Evolutionary conservation across 2,113 vertebrate species (phyloP).

Genomic region (Aix galericulata): DNA sequence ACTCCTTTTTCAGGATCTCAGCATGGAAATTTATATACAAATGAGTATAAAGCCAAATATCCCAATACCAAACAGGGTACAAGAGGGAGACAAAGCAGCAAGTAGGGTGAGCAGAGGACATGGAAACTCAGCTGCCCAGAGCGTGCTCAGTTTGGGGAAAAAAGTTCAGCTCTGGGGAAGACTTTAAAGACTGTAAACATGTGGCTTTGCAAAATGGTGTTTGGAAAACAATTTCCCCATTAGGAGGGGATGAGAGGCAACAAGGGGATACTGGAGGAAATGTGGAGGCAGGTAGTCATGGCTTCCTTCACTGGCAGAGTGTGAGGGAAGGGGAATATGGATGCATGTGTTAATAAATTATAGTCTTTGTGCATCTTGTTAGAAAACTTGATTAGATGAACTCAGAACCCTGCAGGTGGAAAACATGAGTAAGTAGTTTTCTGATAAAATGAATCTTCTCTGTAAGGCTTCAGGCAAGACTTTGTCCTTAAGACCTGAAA

Average conservation of each 20-base stretch:
- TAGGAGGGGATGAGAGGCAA: background rate
- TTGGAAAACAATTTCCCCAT: background rate
- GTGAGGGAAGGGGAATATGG: background rate
- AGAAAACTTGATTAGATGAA: background rate
- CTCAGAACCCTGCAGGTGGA: background rate
- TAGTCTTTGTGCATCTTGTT: background rate
- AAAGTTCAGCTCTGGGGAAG: background rate
- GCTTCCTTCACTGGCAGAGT: background rate
- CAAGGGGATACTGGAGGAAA: background rate
- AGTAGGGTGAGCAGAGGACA: background rate
- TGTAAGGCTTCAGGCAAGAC: background rate
- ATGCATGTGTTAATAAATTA: background rate
- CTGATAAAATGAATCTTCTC: background rate
- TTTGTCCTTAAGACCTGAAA: background rate
- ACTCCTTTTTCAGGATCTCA: background rate
- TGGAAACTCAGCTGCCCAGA: background rate
- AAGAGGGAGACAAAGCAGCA: background rate
- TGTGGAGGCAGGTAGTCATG: background rate
- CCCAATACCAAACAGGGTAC: background rate
- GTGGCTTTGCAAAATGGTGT: background rate
- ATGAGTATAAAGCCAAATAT: background rate
- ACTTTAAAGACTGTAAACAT: background rate
- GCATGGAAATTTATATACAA: background rate
- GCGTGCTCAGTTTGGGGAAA: background rate
- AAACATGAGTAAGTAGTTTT: background rate